phyloP scores from a whole-genome alignment of 1,140 invertebrate genomes.

The Drosophila mojavensis region DNA sequence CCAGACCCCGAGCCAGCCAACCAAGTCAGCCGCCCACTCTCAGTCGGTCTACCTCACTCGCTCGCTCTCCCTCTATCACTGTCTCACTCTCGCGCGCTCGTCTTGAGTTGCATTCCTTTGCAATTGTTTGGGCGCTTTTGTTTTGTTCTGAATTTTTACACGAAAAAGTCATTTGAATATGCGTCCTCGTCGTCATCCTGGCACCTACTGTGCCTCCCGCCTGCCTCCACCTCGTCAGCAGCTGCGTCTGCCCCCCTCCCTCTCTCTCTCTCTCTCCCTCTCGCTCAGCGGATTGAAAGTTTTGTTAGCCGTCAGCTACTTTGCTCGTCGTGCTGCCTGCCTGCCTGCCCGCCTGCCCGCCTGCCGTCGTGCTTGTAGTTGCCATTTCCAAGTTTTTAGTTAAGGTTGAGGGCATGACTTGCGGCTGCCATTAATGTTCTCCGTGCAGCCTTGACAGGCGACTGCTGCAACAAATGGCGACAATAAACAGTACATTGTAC shows the following conservation, averaged over 20 bases:
- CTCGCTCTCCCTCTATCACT: background rate
- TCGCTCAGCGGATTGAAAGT: constrained; percentile 64
- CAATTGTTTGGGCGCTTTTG: constrained; percentile 78
- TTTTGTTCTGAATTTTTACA: constrained; percentile 78
- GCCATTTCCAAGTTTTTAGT: constrained; percentile 23
- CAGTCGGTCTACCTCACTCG: background rate
- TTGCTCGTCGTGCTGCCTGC: constrained; percentile 36
- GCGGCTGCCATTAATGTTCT: constrained; percentile 69
- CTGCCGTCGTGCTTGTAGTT: constrained; percentile 3
- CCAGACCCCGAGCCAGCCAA: constrained; percentile 4
- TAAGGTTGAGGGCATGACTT: constrained; percentile 74
- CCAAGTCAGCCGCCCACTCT: background rate
- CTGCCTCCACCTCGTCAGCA: background rate
- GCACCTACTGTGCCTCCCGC: background rate
- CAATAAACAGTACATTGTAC: constrained; percentile 54
- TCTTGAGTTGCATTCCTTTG: constrained; percentile 73
- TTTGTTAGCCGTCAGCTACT: constrained; percentile 77
- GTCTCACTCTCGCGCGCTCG: constrained; percentile 4
- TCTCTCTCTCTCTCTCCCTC: background rate
- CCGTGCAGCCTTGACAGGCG: constrained; percentile 61
- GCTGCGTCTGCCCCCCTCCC: background rate
- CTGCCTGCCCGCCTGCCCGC: background rate
- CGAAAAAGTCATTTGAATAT: constrained; percentile 82
- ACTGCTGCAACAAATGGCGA: constrained; percentile 47
- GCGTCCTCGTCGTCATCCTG: constrained; percentile 40